Conservation (phyloP, 2,113 vertebrate species). For the Peromyscus maniculatus region DNA sequence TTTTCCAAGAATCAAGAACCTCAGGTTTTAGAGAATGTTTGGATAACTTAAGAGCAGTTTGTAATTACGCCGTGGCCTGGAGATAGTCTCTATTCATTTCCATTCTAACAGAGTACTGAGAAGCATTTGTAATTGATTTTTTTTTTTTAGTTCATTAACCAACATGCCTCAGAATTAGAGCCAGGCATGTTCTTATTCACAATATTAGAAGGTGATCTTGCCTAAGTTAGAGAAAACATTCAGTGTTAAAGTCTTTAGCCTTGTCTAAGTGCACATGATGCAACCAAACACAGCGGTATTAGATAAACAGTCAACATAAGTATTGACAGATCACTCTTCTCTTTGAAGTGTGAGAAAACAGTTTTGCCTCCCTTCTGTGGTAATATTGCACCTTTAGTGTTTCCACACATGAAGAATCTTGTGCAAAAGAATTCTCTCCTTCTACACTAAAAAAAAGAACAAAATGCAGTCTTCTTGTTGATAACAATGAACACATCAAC, state of each 20-base stretch:
- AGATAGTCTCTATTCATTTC: not conserved
- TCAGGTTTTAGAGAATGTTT: slow-evolving; percentile 66
- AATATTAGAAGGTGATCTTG: not conserved
- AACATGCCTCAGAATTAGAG: not conserved
- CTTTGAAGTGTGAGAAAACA: not conserved
- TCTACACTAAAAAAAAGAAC: not conserved
- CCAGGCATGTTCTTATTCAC: not conserved
- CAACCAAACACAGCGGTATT: not conserved
- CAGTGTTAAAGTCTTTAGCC: not conserved
- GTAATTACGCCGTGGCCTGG: not conserved
- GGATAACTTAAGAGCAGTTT: slow-evolving; percentile 37
- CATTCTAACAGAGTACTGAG: not conserved
- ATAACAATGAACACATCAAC: not conserved
- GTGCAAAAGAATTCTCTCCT: not conserved
- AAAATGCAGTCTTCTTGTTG: not conserved
- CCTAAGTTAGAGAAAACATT: not conserved
- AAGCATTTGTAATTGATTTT: not conserved
- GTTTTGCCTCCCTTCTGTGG: not conserved
- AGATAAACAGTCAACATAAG: too few relatives aligned
- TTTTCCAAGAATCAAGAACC: slow-evolving; percentile 15
- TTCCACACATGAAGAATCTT: not conserved
- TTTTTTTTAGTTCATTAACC: not conserved
- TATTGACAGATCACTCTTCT: not conserved
- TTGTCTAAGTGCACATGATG: not conserved
- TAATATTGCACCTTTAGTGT: not conserved